Base-by-base conservation (phyloP, 2,888 invertebrate species). In the Platycnemis pennipes region DNA sequence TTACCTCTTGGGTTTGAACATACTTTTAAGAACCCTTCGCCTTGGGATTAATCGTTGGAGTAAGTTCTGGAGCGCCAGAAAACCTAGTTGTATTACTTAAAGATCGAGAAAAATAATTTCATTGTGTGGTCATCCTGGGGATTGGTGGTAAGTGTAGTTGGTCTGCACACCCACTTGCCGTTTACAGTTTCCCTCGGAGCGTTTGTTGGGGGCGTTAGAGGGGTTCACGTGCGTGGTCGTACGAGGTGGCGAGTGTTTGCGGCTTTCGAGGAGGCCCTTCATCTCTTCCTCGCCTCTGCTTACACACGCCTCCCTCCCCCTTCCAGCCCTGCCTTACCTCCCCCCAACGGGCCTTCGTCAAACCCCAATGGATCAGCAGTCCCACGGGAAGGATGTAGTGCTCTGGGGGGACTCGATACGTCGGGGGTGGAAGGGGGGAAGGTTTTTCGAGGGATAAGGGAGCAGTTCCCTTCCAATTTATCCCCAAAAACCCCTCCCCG, bases 261-360 rank as follows among this genome's bases (percentile, higher is more conserved):
- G 77, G 77, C 77, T 77, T 77, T 77, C 77, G 37, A 77, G 77
- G 77, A 77, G 77, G 77, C 77, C 77, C 77, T 77, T 37, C 77
- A 77, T 37, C 37, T 37, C 77, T 5, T 77, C 77, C 37, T 77
- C 77, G 37, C 77, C 77, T 2, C 37, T 77, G 63, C 26, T 26
- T 26, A 63, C n/a, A 56, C 56, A 63, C 2, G 26, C 63, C 22
- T 63, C 63, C n/a, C 26, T 77, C 31, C 26, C 77, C 77, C 77
- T 37, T 77, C 31, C 77, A 7, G 13, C 37, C 77, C 63, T 8
- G 7, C 63, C 63, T n/a, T 26, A n/a, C 63, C 63, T 63, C 26
- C 77, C 37, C 13, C 4, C 26, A 22, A 26, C 26, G 22, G 7
- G 31, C 77, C 77, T 37, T 77, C 77, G 77, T 77, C 77, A 77